Base-by-base conservation (phyloP, 1,140 invertebrate species). In the Chrysomallon squamiferum region DNA sequence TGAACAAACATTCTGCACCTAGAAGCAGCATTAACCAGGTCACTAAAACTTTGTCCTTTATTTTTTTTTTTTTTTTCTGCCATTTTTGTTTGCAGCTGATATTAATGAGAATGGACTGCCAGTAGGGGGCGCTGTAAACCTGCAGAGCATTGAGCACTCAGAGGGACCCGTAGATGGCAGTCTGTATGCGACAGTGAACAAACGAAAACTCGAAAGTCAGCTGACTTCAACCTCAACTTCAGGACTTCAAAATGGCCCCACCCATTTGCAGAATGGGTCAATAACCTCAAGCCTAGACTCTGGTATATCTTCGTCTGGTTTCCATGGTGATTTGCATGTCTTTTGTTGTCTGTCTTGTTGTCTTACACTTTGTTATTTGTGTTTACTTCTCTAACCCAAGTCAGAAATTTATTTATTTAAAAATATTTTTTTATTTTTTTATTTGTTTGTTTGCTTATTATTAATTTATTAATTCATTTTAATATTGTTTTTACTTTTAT, bases 161-260 rank as follows among this genome's bases (percentile, higher is more conserved):
- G 91, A 91, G 78, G 92, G 93, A 41, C 93, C 93, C 29, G 87
- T 94, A 71, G 93, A 95, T 90, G 93, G 93, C 68, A 94, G 93
- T 80, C 90, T 95, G 70, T 95, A 95, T 88, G 93, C 93, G 52
- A 92, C 91, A 11, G 77, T 84, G 43, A 72, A 66, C 66, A 84
- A 81, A 64, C 65, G 69, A 57, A 65, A 50, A 56, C 56, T 59
- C 43, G 65, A 35, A 35, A 32, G 54, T 5, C 45, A 35, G 41
- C 38, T 50, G 25, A 49, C 43, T n/a, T 60, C 59, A 45, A 5
- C 35, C 11, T 18, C 66, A 35, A 25, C 64, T 29, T 62, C 62
- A 32, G 54, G 66, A 45, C 60, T 65, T 30, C 70, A 72, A 52
- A 74, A 76, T 71, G 73, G 69, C 27, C 66, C 70, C 62, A 60